These are phyloP conservation scores for Stigmatopora nigra DNA, from an alignment of 2,113 vertebrate species.

Conservation along the genomic window DNA sequence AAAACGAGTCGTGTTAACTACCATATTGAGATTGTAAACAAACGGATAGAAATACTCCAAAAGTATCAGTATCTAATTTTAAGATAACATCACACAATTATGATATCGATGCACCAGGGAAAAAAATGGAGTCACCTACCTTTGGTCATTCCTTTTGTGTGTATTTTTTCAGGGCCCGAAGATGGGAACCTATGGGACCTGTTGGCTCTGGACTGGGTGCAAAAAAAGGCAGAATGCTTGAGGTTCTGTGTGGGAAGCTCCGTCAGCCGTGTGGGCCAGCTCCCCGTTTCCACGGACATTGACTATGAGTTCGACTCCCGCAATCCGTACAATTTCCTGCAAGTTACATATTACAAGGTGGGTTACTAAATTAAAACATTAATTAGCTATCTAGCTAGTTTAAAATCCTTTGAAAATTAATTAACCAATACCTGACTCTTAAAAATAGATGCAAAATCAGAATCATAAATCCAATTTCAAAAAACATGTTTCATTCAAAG, in stretches of 20 bases:
- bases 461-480: too few species aligned
- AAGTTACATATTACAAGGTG: conserved; percentile 90
- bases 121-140: not conserved
- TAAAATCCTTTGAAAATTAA: too few species aligned
- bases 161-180: conserved; percentile 29
- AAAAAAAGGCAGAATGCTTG: conserved; percentile 80
- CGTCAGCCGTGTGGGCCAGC: conserved; percentile 65
- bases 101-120: too few species aligned
- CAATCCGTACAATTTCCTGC: conserved; percentile 92
- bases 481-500: too few species aligned
- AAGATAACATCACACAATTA: too few species aligned
- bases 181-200: conserved; percentile 69
- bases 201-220: conserved; percentile 68
- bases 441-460: too few species aligned
- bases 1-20: too few species aligned
- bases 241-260: conserved; percentile 69
- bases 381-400: not conserved
- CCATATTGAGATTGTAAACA: too few species aligned
- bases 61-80: too few species aligned
- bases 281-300: conserved; percentile 74
- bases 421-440: too few species aligned
- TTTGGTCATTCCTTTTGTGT: not conserved
- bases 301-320: conserved; percentile 78
- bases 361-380: not conserved
- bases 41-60: too few species aligned